Evolutionary conservation across 2,113 vertebrate genomes (phyloP).

Genomic region (Zapus hudsonius): DNA sequence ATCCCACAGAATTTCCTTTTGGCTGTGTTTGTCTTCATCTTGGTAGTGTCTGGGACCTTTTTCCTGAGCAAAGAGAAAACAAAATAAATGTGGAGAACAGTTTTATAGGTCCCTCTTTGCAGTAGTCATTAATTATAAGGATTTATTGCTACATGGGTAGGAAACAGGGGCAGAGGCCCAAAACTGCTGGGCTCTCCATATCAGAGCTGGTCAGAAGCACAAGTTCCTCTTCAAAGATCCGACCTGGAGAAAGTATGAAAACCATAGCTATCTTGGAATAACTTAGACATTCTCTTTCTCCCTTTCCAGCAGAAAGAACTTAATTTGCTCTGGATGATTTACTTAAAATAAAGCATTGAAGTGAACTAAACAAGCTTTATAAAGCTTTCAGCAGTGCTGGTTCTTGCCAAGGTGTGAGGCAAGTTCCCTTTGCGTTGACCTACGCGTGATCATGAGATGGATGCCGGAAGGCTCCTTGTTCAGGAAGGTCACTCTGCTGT

Average conservation of each 20-base stretch:
- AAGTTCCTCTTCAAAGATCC: not conserved
- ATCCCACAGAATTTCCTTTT: not conserved
- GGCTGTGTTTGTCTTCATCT: not conserved
- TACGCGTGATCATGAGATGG: not conserved
- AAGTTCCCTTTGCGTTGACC: not conserved
- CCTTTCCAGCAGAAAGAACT: conserved; percentile 47
- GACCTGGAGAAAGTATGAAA: not conserved
- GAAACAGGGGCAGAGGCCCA: not conserved
- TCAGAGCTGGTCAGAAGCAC: no score
- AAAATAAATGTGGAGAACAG: not conserved
- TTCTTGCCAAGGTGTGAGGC: conserved; percentile 38
- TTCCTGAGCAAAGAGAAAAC: not conserved
- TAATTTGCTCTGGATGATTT: conserved; percentile 54
- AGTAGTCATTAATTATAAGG: not conserved
- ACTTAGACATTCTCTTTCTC: not conserved
- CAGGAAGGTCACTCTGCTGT: not conserved
- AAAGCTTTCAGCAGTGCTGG: not conserved
- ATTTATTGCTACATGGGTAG: not conserved
- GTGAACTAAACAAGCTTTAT: conserved; percentile 57
- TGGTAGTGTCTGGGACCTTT: not conserved
- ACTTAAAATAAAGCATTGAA: conserved; percentile 68
- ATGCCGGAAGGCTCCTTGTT: not conserved
- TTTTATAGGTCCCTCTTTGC: not conserved
- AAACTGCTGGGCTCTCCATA: fast-evolving
- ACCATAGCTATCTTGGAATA: not conserved